These are phyloP conservation scores for Calephelis perditalis DNA, from an alignment of 2,888 invertebrate species.

Conservation along the genomic window DNA sequence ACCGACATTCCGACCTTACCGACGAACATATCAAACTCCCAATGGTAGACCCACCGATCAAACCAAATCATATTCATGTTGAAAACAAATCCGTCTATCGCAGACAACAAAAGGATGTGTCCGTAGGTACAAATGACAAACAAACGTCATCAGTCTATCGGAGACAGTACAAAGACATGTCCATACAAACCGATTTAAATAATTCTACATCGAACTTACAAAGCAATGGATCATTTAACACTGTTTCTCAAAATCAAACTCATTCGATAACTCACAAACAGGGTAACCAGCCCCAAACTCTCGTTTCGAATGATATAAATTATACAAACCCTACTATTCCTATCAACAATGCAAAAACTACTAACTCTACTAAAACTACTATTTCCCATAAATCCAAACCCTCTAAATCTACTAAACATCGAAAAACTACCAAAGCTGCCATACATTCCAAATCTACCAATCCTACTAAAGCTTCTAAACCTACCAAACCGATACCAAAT, in stretches of 20 bases:
- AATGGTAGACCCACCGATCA: neutral
- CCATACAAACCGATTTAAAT: neutral
- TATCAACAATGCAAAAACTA: neutral
- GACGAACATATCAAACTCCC: neutral
- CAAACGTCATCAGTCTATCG: slow-evolving; percentile 21
- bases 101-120: neutral
- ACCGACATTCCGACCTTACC: neutral
- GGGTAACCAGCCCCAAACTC: slow-evolving; percentile 30
- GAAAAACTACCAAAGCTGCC: slow-evolving; percentile 34
- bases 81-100: neutral
- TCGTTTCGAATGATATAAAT: slow-evolving; percentile 10
- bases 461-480: slow-evolving; percentile 33
- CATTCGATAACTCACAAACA: slow-evolving; percentile 17
- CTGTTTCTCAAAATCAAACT: neutral
- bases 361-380: slow-evolving; percentile 13
- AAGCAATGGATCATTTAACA: neutral
- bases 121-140: neutral
- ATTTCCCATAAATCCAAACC: slow-evolving; percentile 25
- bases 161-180: slow-evolving; percentile 13
- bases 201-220: neutral
- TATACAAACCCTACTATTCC: slow-evolving; percentile 17
- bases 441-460: slow-evolving; percentile 31
- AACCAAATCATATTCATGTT: neutral
- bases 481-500: slow-evolving; percentile 25
- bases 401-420: slow-evolving; percentile 24